These are phyloP conservation scores for Bujurquina vittata DNA, from an alignment of 2,113 vertebrate genomes.

Conservation along the genomic window DNA sequence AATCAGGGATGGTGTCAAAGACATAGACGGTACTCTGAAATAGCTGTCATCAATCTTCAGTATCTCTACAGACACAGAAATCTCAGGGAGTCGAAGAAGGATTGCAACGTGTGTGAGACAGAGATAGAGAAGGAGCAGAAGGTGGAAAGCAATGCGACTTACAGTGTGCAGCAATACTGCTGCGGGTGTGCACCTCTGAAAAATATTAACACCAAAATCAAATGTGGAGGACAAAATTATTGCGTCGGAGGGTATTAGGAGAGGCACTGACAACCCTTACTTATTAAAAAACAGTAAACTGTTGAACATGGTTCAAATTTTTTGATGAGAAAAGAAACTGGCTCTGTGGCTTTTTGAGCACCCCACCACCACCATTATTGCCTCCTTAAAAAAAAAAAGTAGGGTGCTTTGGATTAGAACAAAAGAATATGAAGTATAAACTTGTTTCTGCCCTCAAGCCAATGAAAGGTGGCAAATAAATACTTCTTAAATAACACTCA, in stretches of 20 bases:
- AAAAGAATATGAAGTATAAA: not conserved
- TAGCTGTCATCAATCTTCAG: slow-evolving; percentile 74
- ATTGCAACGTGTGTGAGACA: slow-evolving; percentile 16
- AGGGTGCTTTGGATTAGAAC: not conserved
- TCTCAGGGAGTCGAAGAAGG: slow-evolving; percentile 21
- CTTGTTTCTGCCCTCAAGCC: not conserved
- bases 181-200: not conserved
- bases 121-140: slow-evolving; percentile 26
- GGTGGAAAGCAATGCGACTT: slow-evolving; percentile 7
- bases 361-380: too few species aligned
- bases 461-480: too few species aligned
- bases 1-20: too few species aligned
- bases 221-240: slow-evolving; percentile 17
- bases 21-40: too few species aligned
- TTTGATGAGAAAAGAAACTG: not conserved
- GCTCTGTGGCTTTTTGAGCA: not conserved
- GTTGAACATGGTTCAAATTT: slow-evolving; percentile 2
- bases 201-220: slow-evolving; percentile 9
- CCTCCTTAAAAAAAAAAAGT: not conserved
- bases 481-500: not conserved
- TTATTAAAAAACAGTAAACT: not conserved
- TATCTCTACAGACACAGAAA: slow-evolving; percentile 61
- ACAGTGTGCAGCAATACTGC: not conserved
- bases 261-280: not conserved
- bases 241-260: not conserved